Base-by-base conservation (phyloP, 2,888 invertebrate species). In the Deilephila porcellus region DNA sequence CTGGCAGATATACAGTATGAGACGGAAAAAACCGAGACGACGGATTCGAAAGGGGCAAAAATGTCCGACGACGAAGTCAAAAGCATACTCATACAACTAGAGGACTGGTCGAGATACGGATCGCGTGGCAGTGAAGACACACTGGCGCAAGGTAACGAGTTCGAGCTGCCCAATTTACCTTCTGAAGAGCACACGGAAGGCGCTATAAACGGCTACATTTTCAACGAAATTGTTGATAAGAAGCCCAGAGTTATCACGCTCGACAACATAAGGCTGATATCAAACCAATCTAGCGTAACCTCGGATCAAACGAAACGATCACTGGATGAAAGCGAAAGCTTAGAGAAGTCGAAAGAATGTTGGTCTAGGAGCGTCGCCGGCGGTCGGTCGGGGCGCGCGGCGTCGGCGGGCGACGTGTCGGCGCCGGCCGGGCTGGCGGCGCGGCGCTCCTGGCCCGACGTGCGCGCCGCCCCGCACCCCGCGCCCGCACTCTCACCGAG, bases 61-160 rank as follows among this genome's bases (percentile, higher is more conserved):
- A 83, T 92, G 83, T 91, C 93, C 1, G 92, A 92, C 29, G 92
- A 93, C 56, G 93, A 95, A 82, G 94, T 94, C 3, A 92, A 91
- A 82, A 95, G 93, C 79, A 93, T 95, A 60, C 84, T 93, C 17
- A 95, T 92, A 78, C 93, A 95, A 76, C 84, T 93, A 25, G 93
- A 93, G 77, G 95, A 94, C 79, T 95, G 95, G 95, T 95, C 95
- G 3, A 90, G 86, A 77, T 93, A 91, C 76, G 95, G 95, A 0
- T 95, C 95, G 2, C 88, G 94, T 8, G 93, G 93, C 0, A 93
- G 93, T 80, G 93, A 91, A 74, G 94, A 95, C 72, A 94, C 93
- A 0, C 81, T 94, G 56, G 94, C 94, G 4, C 93, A 94, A 72
- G 93, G 93, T 34, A 93, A 92, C 81, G 93, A 94, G 77, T 94